These are phyloP conservation scores for Crotophaga sulcirostris DNA, from an alignment of 2,113 vertebrate genomes.

Conservation along the genomic window DNA sequence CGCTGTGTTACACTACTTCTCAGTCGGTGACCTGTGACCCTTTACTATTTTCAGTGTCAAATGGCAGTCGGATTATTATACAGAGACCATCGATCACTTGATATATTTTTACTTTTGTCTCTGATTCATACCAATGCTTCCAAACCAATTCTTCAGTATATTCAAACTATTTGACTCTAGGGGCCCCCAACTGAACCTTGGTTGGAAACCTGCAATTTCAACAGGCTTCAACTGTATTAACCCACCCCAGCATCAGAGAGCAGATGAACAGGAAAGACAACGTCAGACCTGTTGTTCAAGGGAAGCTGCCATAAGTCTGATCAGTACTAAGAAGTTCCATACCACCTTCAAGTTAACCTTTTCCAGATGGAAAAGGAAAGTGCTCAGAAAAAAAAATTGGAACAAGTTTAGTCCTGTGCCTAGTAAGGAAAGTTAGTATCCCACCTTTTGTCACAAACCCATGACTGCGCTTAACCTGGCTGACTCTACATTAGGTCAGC, in stretches of 20 bases:
- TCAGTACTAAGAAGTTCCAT: not conserved
- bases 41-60: not conserved
- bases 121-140: not conserved
- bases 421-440: not conserved
- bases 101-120: not conserved
- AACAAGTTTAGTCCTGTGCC: not conserved
- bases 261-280: not conserved
- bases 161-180: not conserved
- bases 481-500: not conserved
- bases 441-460: not conserved
- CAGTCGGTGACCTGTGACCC: not conserved
- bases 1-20: accelerated
- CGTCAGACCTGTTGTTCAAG: not conserved
- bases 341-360: not conserved
- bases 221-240: not conserved
- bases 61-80: not conserved
- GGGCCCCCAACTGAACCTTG: not conserved
- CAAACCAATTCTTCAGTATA: not conserved
- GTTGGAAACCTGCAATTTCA: not conserved
- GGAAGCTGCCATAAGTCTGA: not conserved
- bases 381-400: accelerated
- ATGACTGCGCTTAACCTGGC: not conserved
- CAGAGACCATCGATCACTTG: accelerated
- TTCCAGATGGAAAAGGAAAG: not conserved
- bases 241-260: not conserved